These are phyloP conservation scores for Myotis daubentonii DNA, from an alignment of 2,797 vertebrate genomes.

Conservation along the genomic window DNA sequence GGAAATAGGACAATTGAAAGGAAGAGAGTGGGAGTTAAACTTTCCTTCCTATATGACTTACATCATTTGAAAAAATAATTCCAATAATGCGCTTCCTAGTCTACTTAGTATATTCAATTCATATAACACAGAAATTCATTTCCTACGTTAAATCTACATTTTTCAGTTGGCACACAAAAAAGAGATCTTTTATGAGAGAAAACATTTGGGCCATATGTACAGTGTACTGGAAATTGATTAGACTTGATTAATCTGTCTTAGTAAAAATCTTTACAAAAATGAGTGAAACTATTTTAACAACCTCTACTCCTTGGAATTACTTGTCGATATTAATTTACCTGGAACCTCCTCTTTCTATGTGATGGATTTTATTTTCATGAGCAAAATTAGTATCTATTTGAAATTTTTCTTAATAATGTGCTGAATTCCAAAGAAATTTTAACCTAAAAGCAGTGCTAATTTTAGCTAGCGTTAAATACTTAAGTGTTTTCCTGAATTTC, in stretches of 20 bases:
- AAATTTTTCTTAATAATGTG: conserved; percentile 16
- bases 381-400: background rate
- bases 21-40: conserved; percentile 78
- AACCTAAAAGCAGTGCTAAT: conserved; percentile 17
- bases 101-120: conserved; percentile 36
- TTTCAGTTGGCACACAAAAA: conserved; percentile 59
- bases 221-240: background rate
- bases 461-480: conserved; percentile 14
- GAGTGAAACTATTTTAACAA: conserved; percentile 20
- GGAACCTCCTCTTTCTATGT: background rate
- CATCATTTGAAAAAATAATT: conserved; percentile 61
- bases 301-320: background rate
- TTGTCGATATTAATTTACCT: background rate
- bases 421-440: background rate
- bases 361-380: background rate
- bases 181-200: conserved; percentile 26
- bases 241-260: background rate
- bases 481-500: conserved; percentile 61
- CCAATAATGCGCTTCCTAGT: conserved; percentile 67
- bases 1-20: conserved; percentile 78
- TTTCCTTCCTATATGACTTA: conserved; percentile 78
- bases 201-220: background rate
- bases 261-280: background rate
- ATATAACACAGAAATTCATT: conserved; percentile 46
- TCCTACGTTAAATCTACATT: conserved; percentile 63